A percentile compares a stretch with the other conserved stretches of the same genome.
These are phyloP conservation scores for Troides helena DNA, from an alignment of 2,888 invertebrate species.

Conservation along the genomic window DNA sequence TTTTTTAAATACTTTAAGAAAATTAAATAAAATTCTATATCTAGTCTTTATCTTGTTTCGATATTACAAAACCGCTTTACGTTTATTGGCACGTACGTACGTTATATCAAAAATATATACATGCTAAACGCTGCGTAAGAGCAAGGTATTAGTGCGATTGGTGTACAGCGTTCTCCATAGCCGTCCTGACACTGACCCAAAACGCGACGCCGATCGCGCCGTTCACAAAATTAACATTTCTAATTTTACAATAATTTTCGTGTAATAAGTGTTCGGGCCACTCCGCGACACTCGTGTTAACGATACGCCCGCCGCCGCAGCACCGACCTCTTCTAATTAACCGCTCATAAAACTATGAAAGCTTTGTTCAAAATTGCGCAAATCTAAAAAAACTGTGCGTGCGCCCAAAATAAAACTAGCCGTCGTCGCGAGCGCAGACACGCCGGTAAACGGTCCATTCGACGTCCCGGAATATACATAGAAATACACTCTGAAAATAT, in stretches of 20 bases:
- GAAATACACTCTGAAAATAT: slow-evolving; percentile 47
- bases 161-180: slow-evolving; percentile 20
- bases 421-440: slow-evolving; percentile 45
- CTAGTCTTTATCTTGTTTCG: too few relatives aligned
- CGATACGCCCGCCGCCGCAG: slow-evolving; percentile 23
- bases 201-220: slow-evolving; percentile 35
- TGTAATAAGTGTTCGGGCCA: slow-evolving; percentile 28
- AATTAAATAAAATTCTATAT: too few relatives aligned
- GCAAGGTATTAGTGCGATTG: not conserved
- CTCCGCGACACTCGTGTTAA: slow-evolving; percentile 31
- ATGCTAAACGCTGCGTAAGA: not conserved
- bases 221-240: slow-evolving; percentile 38
- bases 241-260: slow-evolving; percentile 34
- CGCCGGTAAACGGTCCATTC: slow-evolving; percentile 40
- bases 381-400: slow-evolving; percentile 45
- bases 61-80: too few relatives aligned
- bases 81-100: not conserved
- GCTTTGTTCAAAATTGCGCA: slow-evolving; percentile 49
- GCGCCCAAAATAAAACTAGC: slow-evolving; percentile 54
- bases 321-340: slow-evolving; percentile 38
- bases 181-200: slow-evolving; percentile 39
- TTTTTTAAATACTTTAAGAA: too few relatives aligned
- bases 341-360: slow-evolving; percentile 42
- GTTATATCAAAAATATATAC: not conserved
- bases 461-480: slow-evolving; percentile 49